Evolutionary conservation across 2,888 invertebrate genomes (phyloP), one percentile per base, ranked within the genome.

Genomic region (Smittia sp.): DNA sequence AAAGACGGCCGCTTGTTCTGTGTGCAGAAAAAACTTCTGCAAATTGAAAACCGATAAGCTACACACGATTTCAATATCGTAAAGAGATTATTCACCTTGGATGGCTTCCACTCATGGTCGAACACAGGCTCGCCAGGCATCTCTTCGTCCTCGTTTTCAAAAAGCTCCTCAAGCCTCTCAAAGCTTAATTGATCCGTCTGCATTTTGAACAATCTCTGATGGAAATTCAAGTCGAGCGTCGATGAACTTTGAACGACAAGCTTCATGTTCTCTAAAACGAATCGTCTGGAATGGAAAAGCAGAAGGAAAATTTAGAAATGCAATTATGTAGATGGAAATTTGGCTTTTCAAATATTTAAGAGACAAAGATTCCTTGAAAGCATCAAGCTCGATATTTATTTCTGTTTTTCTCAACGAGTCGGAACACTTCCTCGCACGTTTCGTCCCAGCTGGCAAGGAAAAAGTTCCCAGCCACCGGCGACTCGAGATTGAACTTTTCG

Each of bases 201-300:
- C 32, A 76, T 67, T 69, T 75, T 69, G 68, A 74, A 76, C 58
- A 76, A 54, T 54, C 54, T 72, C n/a, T 41, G 74, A 73, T 74
- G 75, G 22, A 69, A 76, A 20, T 75, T 67, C 20, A 74, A 32
- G 15, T 46, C 52, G 13, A 67, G 41, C 32, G 46, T 54, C 38
- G 74, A 67, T 9, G 73, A 32, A 39, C 66, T 72, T 11, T 73
- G 7, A 1, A 27, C 20, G 27, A 54, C n/a, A 25, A 69, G 13
- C 15, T 54, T 69, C 46, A 69, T 27, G 11, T 52, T 69, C 18
- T 69, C 69, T 24, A 69, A 69, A 52, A 69, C n/a, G 9, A 52
- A 2, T 52, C 69, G 52, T 32, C 69, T 69, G 63, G 22, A 63
- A 62, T 22, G 18, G 24, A 63, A 25, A 11, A 58, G 13, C 22